Evolutionary conservation across 2,113 vertebrate genomes (phyloP).

Genomic region (Ciconia stormi): DNA sequence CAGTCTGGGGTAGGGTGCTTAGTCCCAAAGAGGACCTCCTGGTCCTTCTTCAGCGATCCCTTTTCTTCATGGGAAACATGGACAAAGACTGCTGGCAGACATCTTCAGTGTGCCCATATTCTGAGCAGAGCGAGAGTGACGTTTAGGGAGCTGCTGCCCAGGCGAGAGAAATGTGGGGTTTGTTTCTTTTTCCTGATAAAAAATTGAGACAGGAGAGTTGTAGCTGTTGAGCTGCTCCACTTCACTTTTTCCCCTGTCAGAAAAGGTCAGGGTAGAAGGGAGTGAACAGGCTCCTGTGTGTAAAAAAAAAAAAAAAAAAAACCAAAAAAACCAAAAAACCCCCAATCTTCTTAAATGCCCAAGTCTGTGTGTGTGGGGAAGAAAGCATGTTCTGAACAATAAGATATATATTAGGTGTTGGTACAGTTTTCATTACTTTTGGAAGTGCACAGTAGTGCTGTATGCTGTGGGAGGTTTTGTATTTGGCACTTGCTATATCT

Average conservation of each 20-base stretch:
- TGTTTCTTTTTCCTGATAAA: background rate
- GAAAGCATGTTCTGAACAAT: background rate
- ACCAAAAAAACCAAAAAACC: background rate
- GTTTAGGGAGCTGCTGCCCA: background rate
- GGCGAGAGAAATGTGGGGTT: background rate
- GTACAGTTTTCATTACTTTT: background rate
- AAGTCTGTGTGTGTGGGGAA: background rate
- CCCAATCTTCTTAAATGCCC: background rate
- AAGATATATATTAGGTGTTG: background rate
- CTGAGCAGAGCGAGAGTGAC: background rate
- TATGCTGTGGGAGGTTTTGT: background rate
- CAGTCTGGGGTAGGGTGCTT: background rate
- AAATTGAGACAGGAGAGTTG: background rate
- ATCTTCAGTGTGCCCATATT: rapidly evolving
- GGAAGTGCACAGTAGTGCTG: background rate
- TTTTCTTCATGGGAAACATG: background rate
- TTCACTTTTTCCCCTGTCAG: background rate
- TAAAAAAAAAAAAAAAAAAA: background rate
- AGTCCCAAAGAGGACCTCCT: background rate
- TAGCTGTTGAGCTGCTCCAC: background rate
- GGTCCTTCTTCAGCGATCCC: background rate
- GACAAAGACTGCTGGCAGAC: background rate
- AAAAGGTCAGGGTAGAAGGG: background rate
- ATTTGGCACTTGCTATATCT: background rate
- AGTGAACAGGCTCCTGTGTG: background rate